Evolutionary conservation across 2,797 vertebrate genomes (phyloP).

Genomic region (Sebastes nivosus): DNA sequence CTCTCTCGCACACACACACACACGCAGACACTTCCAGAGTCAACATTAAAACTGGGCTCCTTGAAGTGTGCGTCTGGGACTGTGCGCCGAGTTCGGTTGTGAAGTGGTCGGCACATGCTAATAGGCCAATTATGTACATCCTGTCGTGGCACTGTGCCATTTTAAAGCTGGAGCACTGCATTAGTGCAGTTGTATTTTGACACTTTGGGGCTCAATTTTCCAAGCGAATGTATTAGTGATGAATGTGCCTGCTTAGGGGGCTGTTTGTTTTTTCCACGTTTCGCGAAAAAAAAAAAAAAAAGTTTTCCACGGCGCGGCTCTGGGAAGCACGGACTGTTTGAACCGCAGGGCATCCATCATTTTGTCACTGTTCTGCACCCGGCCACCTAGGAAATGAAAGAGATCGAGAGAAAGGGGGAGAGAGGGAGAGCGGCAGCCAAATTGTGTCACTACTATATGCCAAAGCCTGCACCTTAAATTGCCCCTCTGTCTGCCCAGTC

Average conservation of each 20-base stretch:
- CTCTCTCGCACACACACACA: conserved; percentile 44
- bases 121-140: conserved; percentile 86
- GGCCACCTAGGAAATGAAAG: conserved; percentile 85
- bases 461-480: conserved; percentile 83
- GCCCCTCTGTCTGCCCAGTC: conserved; percentile 81
- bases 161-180: conserved; percentile 82
- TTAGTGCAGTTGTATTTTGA: conserved; percentile 85
- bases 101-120: conserved; percentile 86
- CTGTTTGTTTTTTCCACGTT: conserved; percentile 89
- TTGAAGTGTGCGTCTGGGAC: conserved; percentile 82
- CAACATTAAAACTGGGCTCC: conserved; percentile 81
- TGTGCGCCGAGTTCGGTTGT: conserved; percentile 80
- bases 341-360: conserved; percentile 88
- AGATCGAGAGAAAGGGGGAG: conserved; percentile 69
- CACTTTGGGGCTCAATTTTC: conserved; percentile 84
- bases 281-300: conserved; percentile 52
- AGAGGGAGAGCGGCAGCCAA: conserved; percentile 74
- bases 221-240: conserved; percentile 90
- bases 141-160: conserved; percentile 79
- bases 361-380: conserved; percentile 89
- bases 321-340: conserved; percentile 87
- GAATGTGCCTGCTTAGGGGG: conserved; percentile 88
- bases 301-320: conserved; percentile 83
- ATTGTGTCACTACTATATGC: conserved; percentile 80
- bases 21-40: conserved; percentile 69